These are phyloP conservation scores for Percopsis transmontana DNA, from an alignment of 2,113 vertebrate species.

Conservation along the genomic window DNA sequence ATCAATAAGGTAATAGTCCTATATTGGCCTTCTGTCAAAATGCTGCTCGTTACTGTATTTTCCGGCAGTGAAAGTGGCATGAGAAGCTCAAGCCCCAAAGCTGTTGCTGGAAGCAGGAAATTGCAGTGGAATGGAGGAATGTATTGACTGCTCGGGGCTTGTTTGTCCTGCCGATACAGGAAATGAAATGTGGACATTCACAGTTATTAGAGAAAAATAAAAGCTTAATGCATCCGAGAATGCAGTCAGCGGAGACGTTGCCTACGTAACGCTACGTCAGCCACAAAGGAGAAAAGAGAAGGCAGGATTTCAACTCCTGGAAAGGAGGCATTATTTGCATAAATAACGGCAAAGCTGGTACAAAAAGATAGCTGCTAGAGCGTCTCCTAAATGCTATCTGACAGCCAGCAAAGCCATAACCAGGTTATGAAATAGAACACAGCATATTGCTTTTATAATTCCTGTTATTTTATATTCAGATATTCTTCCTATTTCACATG, in stretches of 20 bases:
- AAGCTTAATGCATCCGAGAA: not conserved
- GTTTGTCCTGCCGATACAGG: conserved; percentile 8
- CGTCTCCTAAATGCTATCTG: not conserved
- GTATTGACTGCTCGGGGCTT: not conserved
- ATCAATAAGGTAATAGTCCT: conserved; percentile 33
- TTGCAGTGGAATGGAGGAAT: not conserved
- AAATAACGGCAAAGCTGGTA: not conserved
- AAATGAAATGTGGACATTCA: not conserved
- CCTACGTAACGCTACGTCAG: no score
- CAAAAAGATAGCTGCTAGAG: not conserved
- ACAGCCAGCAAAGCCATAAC: not conserved
- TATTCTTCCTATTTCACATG: not conserved
- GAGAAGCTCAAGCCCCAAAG: not conserved
- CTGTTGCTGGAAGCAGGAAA: conserved; percentile 5
- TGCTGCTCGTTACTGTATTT: conserved; percentile 1
- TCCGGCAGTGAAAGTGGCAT: conserved; percentile 1
- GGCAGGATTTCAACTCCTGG: no score
- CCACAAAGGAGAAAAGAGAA: no score
- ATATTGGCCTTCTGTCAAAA: conserved; percentile 26
- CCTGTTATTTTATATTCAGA: not conserved
- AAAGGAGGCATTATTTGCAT: no score
- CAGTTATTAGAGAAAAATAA: not conserved
- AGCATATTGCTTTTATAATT: conserved; percentile 7
- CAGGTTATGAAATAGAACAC: not conserved
- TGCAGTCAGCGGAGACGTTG: no score